Evolutionary conservation across 2,888 invertebrate species (phyloP).

Genomic region (Griposia aprilina): DNA sequence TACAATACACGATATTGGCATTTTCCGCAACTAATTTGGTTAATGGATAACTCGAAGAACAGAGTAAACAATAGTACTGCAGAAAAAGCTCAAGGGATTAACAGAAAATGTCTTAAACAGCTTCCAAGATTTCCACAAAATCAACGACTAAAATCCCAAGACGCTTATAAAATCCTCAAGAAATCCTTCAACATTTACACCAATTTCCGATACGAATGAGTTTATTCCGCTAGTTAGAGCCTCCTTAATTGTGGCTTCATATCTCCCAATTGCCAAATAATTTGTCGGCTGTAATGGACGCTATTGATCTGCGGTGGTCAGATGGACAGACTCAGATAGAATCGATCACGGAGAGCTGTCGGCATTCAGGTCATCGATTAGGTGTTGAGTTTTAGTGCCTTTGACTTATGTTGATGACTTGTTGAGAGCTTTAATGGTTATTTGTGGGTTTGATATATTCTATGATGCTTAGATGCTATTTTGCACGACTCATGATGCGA

Average conservation of each 20-base stretch:
- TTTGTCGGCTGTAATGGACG: conserved; percentile 55
- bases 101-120: conserved; percentile 21
- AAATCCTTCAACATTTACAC: conserved; percentile 38
- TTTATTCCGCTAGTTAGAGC: conserved; percentile 56
- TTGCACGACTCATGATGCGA: too few species aligned
- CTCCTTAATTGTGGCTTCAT: conserved; percentile 48
- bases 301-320: conserved; percentile 58
- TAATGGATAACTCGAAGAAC: not conserved
- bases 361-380: conserved; percentile 51
- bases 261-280: conserved; percentile 59
- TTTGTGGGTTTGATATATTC: not conserved
- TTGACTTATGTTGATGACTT: conserved; percentile 32
- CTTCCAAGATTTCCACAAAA: conserved; percentile 17
- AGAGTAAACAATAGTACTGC: not conserved
- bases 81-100: conserved; percentile 24
- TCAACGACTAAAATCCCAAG: conserved; percentile 42
- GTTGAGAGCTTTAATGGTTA: not conserved
- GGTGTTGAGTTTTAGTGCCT: conserved; percentile 39
- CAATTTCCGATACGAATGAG: conserved; percentile 54
- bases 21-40: not conserved
- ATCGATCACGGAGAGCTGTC: conserved; percentile 52
- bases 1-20: not conserved
- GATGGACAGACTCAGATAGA: conserved; percentile 58
- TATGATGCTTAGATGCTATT: not conserved
- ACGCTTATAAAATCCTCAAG: conserved; percentile 28